These are phyloP conservation scores for Conops quadrifasciatus DNA, from an alignment of 2,888 invertebrate species.

Conservation along the genomic window DNA sequence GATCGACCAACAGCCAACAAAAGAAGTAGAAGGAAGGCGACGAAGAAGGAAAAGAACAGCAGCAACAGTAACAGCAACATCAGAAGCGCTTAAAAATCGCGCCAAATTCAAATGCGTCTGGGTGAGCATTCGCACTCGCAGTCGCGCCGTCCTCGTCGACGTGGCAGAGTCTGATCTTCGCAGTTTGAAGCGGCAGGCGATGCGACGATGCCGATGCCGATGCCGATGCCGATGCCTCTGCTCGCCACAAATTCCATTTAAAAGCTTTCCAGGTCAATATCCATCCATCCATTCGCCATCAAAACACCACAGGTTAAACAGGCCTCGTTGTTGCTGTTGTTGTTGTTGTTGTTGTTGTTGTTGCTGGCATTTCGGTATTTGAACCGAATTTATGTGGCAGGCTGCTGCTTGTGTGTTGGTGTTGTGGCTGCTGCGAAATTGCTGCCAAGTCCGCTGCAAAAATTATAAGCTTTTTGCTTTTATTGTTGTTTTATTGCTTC, in stretches of 20 bases:
- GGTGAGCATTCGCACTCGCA: not conserved
- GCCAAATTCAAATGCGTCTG: slow-evolving; percentile 20
- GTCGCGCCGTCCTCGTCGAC: not conserved
- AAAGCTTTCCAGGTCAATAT: slow-evolving; percentile 32
- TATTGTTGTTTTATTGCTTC: not conserved
- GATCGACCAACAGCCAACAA: not conserved
- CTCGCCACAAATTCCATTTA: slow-evolving; percentile 43
- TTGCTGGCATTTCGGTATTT: not conserved
- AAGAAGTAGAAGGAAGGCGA: not conserved
- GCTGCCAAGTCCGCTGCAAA: too few species aligned
- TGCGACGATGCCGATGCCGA: not conserved
- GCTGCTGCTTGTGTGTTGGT: slow-evolving; percentile 7
- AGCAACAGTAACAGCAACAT: not conserved
- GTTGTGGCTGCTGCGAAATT: slow-evolving; percentile 10
- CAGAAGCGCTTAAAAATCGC: not conserved
- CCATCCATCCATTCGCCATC: not conserved
- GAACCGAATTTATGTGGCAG: not conserved
- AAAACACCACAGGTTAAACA: not conserved
- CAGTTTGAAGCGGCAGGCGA: not conserved
- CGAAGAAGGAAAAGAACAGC: not conserved
- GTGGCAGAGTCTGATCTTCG: not conserved
- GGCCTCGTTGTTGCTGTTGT: slow-evolving; percentile 6
- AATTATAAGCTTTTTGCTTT: not conserved
- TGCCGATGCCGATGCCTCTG: not conserved
- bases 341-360: slow-evolving; percentile 30